These are phyloP conservation scores for Notothenia coriiceps DNA, from an alignment of 2,113 vertebrate species.

Conservation along the genomic window DNA sequence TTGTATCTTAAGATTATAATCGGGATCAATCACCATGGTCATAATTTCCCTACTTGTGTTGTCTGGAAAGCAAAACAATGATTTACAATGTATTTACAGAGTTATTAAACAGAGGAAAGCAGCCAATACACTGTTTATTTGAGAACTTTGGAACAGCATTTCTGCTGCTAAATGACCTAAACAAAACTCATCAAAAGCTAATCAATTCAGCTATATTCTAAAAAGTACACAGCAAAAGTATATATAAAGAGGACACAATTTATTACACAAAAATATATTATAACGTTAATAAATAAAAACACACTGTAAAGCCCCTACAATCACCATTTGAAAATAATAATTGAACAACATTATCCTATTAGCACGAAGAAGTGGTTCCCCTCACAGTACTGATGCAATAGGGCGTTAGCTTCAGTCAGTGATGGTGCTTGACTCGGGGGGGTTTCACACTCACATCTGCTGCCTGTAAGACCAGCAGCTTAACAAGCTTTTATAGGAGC, in stretches of 20 bases:
- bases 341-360: neutral
- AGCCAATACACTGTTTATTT: neutral
- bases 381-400: neutral
- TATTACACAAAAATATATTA: neutral
- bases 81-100: neutral
- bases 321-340: neutral
- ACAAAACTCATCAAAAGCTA: neutral
- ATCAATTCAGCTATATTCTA: neutral
- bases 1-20: neutral
- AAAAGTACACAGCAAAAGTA: neutral
- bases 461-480: conserved; percentile 68
- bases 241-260: neutral
- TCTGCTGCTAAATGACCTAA: neutral
- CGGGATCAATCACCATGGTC: neutral
- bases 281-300: neutral
- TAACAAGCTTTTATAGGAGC: conserved; percentile 58
- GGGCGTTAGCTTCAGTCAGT: neutral
- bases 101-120: neutral
- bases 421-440: conserved; percentile 17
- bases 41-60: neutral
- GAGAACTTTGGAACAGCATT: neutral
- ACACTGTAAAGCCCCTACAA: neutral
- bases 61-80: neutral
- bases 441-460: conserved; percentile 61
- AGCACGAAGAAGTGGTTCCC: neutral